phyloP scores from a whole-genome alignment of 2,113 vertebrate genomes.

The Alexandromys fortis region DNA sequence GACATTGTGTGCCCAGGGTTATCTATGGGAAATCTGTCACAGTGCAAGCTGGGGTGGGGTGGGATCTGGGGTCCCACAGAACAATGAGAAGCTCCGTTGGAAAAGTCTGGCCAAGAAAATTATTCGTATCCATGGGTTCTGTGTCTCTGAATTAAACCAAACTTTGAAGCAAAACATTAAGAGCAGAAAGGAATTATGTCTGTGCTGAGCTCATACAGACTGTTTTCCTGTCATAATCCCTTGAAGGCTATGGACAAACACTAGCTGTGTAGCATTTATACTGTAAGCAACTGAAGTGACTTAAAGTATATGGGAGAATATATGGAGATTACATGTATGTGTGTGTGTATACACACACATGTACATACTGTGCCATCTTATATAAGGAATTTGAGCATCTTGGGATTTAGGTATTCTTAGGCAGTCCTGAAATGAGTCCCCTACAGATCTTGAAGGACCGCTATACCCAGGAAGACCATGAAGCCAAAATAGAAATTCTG shows the following conservation, averaged over 20 bases:
- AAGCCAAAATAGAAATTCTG: not conserved
- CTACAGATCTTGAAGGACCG: not conserved
- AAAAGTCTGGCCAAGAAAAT: not conserved
- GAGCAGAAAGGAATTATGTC: not conserved
- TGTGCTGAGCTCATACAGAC: not conserved
- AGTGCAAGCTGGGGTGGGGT: not conserved
- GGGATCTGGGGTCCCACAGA: accelerated
- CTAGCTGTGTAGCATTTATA: not conserved
- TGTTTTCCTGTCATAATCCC: not conserved
- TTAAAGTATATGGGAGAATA: not conserved
- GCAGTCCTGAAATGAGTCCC: not conserved
- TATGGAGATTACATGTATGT: not conserved
- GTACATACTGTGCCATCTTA: not conserved
- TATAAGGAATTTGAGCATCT: not conserved
- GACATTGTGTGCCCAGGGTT: not conserved
- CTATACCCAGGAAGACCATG: not conserved
- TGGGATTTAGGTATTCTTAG: not conserved
- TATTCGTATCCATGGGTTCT: not conserved
- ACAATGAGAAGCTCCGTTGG: accelerated
- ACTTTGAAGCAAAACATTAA: not conserved
- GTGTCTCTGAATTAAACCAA: not conserved
- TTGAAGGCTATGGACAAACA: not conserved
- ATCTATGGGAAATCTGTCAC: not conserved
- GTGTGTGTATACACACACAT: not conserved
- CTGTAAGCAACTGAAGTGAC: not conserved